Conservation (phyloP, 2,797 vertebrate genomes). For the Mormyrus proboscirostris region DNA sequence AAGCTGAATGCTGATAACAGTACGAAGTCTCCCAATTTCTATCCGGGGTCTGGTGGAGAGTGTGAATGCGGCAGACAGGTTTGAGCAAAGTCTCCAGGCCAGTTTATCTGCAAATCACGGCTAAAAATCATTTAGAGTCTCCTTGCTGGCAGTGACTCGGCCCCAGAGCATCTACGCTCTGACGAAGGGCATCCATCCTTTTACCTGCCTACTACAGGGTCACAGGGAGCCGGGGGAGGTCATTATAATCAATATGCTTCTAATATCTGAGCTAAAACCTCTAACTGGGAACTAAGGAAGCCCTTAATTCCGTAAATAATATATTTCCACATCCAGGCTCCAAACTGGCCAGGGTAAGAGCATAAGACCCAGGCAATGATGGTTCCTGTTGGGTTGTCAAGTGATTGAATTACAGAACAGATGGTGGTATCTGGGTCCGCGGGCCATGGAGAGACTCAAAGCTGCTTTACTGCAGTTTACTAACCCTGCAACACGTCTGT, state of each 20-base stretch:
- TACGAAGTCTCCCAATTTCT: neutral
- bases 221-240: neutral
- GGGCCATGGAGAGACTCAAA: neutral
- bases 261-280: neutral
- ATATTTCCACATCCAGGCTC: constrained; percentile 34
- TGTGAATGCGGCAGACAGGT: neutral
- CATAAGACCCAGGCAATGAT: constrained; percentile 33
- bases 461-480: neutral
- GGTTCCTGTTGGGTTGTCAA: constrained; percentile 33
- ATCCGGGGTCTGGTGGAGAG: neutral
- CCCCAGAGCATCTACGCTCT: neutral
- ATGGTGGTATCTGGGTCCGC: constrained; percentile 27
- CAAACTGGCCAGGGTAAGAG: constrained; percentile 34
- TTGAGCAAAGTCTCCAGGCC: neutral
- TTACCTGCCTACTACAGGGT: neutral
- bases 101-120: neutral
- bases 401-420: constrained; percentile 59
- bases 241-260: neutral
- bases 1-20: neutral
- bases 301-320: neutral
- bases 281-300: neutral
- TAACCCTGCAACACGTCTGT: neutral
- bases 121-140: neutral
- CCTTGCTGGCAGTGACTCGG: neutral
- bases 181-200: neutral